A percentile compares a stretch with the other conserved stretches of the same genome.
Evolutionary conservation across 2,113 vertebrate species (phyloP).

Genomic region (Apus apus): DNA sequence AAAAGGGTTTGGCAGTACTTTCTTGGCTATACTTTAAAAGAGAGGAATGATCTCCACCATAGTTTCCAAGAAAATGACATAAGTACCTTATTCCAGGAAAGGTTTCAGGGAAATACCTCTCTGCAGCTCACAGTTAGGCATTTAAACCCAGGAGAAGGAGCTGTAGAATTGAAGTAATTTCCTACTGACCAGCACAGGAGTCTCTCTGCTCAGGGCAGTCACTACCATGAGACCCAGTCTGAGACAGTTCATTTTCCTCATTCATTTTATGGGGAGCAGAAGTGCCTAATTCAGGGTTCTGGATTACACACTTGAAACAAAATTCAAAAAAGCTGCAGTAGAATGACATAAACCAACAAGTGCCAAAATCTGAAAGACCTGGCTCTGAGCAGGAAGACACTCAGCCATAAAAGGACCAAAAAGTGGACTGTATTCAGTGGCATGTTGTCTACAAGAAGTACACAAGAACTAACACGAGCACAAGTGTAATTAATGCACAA

Average conservation of each 20-base stretch:
- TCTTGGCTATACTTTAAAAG: conserved; percentile 57
- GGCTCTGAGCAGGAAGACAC: background rate
- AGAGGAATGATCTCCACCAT: conserved; percentile 6
- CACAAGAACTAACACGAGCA: background rate
- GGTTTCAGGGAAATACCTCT: conserved; percentile 64
- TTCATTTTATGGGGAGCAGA: background rate
- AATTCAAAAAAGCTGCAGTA: background rate
- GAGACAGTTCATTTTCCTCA: background rate
- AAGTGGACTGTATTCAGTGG: background rate
- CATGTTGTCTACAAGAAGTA: background rate
- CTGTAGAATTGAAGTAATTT: background rate
- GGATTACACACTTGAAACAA: background rate
- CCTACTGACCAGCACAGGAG: conserved; percentile 18
- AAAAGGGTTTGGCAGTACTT: conserved; percentile 48
- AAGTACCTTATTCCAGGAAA: conserved; percentile 66
- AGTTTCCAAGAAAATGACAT: conserved; percentile 65
- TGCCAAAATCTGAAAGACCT: background rate
- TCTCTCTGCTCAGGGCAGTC: background rate
- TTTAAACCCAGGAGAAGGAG: conserved; percentile 8
- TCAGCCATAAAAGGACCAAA: background rate
- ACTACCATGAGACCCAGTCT: background rate
- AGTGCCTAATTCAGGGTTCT: background rate
- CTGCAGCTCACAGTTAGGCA: conserved; percentile 10
- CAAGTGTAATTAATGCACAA: background rate
- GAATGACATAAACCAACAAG: background rate